Evolutionary conservation across 1,140 invertebrate species (phyloP).

Genomic region (Lepidostoma basale): DNA sequence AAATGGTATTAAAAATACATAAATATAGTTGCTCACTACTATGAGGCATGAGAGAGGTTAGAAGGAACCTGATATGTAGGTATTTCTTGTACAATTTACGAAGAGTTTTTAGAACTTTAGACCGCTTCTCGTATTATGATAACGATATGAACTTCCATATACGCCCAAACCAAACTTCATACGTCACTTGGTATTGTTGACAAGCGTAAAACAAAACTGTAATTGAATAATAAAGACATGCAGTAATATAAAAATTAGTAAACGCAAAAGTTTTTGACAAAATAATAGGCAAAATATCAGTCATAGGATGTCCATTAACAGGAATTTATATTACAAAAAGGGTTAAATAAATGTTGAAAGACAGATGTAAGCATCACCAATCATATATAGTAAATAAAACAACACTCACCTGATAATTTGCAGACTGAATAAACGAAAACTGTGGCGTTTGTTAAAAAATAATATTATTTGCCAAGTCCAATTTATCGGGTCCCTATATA

Average conservation of each 20-base stretch:
- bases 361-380: neutral
- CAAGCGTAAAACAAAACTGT: conserved; percentile 25
- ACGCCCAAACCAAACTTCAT: conserved; percentile 28
- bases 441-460: neutral
- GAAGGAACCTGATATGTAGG: neutral
- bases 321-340: neutral
- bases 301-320: neutral
- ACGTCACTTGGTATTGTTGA: conserved; percentile 26
- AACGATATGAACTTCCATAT: conserved; percentile 22
- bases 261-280: neutral
- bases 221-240: conserved; percentile 18
- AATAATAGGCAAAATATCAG: conserved; percentile 9
- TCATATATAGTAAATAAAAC: conserved; percentile 1
- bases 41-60: neutral
- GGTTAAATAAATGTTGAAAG: conserved; percentile 10
- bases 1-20: conserved; percentile 1
- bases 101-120: conserved; percentile 5
- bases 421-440: neutral
- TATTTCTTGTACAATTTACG: conserved; percentile 1
- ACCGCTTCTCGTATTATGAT: conserved; percentile 20
- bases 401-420: conserved; percentile 29
- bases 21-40: conserved; percentile 17
- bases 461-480: conserved; percentile 4
- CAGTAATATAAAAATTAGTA: neutral
- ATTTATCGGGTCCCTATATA: conserved; percentile 6